Evolutionary conservation across 1,140 invertebrate genomes (phyloP), one percentile per base, ranked within the genome.

Genomic region (Hyposmocoma kahamanoa): DNA sequence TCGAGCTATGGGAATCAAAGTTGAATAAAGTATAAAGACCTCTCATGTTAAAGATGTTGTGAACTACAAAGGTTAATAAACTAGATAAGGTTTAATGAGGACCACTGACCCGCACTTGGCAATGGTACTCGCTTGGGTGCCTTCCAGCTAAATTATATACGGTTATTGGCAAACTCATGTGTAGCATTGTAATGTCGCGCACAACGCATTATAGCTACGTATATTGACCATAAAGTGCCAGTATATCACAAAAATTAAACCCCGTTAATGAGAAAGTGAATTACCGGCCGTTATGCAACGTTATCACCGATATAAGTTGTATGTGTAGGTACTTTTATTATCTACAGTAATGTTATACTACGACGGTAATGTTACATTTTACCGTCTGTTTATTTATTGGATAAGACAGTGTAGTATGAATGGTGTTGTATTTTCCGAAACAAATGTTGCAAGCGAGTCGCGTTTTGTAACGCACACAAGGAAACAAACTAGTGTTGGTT

Each of bases 241-340:
- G 32, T 15, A 15, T 51, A 61, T 62, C 61, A 62, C 66, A 65
- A 72, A 74, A 74, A 72, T 72, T 67, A 71, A 60, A 64, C 54
- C 61, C n/a, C 46, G 63, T 67, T 72, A 70, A 78, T 66, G 62
- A 73, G 56, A 61, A 56, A 70, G 68, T 69, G 53, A 75, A 66
- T 69, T 67, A 70, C 63, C 62, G 46, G 17, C 56, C 58, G 55
- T 58, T 60, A 59, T 63, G 59, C 56, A 54, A 53, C 30, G 47
- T 52, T 42, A 47, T 22, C 36, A 53, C 43, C 48, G 30, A 44
- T 54, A 54, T 49, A 48, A 42, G 45, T 61, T 51, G 54, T 46
- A 50, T 55, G 53, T 51, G 54, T 46, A 50, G 52, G 53, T 50
- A 48, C 56, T 58, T 62, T 56, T 62, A 58, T 58, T 58, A 62